A percentile compares a stretch with the other conserved stretches of the same genome.
These are phyloP conservation scores for Nycticryphes semicollaris DNA, from an alignment of 2,113 vertebrate genomes.

Conservation along the genomic window DNA sequence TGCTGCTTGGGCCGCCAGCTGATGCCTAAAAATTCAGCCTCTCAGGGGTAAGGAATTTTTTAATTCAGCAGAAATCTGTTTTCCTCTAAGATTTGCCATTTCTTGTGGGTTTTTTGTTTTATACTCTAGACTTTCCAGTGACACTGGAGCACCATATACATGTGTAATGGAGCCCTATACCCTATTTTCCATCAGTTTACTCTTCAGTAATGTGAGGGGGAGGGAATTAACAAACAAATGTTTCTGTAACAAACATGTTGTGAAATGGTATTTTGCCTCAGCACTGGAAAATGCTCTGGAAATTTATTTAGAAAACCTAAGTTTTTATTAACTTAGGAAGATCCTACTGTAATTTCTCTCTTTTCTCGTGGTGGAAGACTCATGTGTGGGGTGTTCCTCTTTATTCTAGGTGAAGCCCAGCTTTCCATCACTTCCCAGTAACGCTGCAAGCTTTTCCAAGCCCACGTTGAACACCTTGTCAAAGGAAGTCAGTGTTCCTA, in stretches of 20 bases:
- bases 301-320: background rate
- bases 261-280: background rate
- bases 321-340: background rate
- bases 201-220: accelerated
- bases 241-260: background rate
- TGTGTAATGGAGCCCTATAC: background rate
- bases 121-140: background rate
- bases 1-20: background rate
- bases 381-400: slow-evolving; percentile 37
- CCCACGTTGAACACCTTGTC: slow-evolving; percentile 65
- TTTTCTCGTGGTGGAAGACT: slow-evolving; percentile 30
- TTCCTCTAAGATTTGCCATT: background rate
- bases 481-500: slow-evolving; percentile 52
- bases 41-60: background rate
- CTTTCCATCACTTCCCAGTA: slow-evolving; percentile 73
- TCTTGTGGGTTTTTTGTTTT: background rate
- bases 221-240: background rate
- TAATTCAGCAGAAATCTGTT: background rate
- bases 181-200: background rate
- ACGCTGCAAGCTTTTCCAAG: slow-evolving; percentile 70
- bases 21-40: background rate
- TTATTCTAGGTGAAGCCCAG: slow-evolving; percentile 72
- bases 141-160: accelerated
- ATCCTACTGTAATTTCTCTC: background rate
- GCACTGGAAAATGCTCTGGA: background rate